These are phyloP conservation scores for Isotomurus palustris DNA, from an alignment of 2,888 invertebrate genomes.

Conservation along the genomic window DNA sequence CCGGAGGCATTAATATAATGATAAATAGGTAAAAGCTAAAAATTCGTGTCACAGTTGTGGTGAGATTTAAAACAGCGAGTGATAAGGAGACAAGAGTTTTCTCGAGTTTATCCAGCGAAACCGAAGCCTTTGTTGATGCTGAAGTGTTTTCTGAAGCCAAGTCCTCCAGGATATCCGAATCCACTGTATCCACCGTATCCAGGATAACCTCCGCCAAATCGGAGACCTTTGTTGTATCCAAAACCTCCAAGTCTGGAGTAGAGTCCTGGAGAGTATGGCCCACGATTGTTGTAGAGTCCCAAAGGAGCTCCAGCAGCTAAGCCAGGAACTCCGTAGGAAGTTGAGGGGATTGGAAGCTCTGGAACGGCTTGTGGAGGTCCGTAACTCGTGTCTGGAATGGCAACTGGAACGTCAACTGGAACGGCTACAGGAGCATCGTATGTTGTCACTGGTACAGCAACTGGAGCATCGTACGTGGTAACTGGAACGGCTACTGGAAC, in stretches of 20 bases:
- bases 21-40: no score
- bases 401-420: no score
- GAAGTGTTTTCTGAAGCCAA: constrained; percentile 23
- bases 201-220: no score
- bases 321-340: background rate
- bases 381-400: constrained; percentile 12
- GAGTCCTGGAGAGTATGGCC: background rate
- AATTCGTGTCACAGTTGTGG: no score
- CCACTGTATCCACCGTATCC: background rate
- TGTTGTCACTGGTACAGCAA: background rate
- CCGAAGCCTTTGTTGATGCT: constrained; percentile 18
- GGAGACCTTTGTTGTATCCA: background rate
- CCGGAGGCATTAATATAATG: no score
- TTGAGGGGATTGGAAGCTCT: constrained; percentile 9
- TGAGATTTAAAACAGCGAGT: no score
- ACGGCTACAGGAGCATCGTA: background rate
- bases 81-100: no score
- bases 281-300: background rate
- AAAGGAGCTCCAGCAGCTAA: background rate
- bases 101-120: background rate
- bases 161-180: constrained; percentile 5
- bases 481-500: background rate
- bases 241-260: background rate
- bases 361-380: constrained; percentile 10
- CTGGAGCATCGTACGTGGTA: constrained; percentile 5